These are phyloP conservation scores for Dynastes grantii DNA, from an alignment of 2,888 invertebrate species.

Conservation along the genomic window DNA sequence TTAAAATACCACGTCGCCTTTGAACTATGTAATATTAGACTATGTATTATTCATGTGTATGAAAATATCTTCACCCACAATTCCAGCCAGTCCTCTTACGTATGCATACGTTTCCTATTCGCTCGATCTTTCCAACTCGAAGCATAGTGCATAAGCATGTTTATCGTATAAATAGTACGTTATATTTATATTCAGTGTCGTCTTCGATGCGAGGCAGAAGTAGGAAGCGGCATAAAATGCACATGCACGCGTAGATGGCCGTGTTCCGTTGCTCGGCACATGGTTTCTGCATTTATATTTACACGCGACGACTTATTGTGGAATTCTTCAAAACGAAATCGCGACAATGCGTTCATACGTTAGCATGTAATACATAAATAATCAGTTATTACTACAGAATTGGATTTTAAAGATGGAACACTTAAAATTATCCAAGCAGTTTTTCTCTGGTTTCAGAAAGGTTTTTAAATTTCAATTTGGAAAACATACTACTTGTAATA, in stretches of 20 bases:
- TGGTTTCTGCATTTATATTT: slow-evolving; percentile 15
- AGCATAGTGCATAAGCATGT: background rate
- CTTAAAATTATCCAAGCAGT: too few species aligned
- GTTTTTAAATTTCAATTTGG: too few species aligned
- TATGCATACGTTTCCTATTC: background rate
- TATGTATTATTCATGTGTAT: background rate
- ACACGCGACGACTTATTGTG: background rate
- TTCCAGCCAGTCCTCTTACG: background rate
- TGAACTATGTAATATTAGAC: background rate
- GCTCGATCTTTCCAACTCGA: background rate
- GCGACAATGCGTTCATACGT: too few species aligned
- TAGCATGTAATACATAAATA: too few species aligned
- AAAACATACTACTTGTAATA: too few species aligned
- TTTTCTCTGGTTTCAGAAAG: too few species aligned
- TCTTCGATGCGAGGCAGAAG: slow-evolving; percentile 22
- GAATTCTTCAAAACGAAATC: background rate
- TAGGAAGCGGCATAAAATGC: slow-evolving; percentile 32
- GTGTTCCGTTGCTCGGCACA: slow-evolving; percentile 28
- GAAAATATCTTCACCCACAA: slow-evolving; percentile 22
- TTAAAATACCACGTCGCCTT: background rate
- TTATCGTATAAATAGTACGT: background rate
- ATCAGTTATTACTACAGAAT: too few species aligned
- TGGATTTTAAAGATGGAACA: too few species aligned
- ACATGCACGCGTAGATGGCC: background rate
- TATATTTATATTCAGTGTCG: slow-evolving; percentile 19